phyloP scores from a whole-genome alignment of 2,888 invertebrate genomes.

The Nysson spinosus region DNA sequence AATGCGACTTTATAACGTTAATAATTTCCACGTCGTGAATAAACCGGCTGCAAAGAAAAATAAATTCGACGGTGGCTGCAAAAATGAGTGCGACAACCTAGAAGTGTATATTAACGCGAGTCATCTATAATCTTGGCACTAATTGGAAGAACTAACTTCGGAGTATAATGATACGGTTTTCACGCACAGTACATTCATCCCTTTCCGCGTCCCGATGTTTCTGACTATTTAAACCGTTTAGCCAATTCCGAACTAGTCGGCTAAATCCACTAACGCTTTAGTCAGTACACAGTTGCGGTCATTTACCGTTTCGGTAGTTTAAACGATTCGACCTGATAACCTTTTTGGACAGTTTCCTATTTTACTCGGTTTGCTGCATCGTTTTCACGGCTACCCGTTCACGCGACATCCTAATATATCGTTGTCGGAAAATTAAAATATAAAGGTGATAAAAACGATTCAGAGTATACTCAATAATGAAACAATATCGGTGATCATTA shows the following conservation, averaged over 20 bases:
- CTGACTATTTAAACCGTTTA: conserved; percentile 48
- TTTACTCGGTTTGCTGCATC: conserved; percentile 8
- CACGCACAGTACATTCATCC: no score
- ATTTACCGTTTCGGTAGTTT: conserved; percentile 47
- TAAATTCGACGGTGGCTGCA: background rate
- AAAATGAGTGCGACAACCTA: background rate
- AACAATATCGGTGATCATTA: no score
- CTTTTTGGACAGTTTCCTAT: conserved; percentile 38
- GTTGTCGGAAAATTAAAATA: no score
- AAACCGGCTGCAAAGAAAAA: no score
- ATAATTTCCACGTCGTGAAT: no score
- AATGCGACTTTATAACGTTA: background rate
- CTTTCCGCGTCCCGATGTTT: conserved; percentile 27
- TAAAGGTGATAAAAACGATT: no score
- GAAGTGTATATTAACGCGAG: no score
- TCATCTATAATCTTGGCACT: no score
- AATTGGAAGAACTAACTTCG: background rate
- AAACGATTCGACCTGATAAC: conserved; percentile 42
- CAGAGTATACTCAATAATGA: no score
- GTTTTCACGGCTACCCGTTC: conserved; percentile 28
- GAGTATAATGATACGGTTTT: no score
- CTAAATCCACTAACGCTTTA: conserved; percentile 47
- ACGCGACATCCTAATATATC: no score
- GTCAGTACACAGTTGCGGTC: conserved; percentile 41
- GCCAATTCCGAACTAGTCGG: conserved; percentile 31